Percentiles rank a stretch among this genome's conserved stretches.
Conservation (phyloP, 2,797 vertebrate species). For the Acrossocheilus wenchowensis region DNA sequence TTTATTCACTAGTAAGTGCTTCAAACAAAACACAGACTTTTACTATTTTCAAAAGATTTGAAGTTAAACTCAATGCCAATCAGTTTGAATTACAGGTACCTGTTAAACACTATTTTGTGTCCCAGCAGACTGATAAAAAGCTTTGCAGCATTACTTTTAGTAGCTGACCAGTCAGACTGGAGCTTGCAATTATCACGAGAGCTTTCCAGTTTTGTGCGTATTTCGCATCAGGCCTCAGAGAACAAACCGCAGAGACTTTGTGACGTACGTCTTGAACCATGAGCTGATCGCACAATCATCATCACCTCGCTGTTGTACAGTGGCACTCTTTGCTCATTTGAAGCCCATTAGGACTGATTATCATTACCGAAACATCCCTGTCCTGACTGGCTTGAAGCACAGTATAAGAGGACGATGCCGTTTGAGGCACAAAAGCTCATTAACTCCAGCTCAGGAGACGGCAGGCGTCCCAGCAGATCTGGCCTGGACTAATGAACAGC, state of each 20-base stretch:
- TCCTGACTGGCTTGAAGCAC: not conserved
- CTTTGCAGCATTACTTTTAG: not conserved
- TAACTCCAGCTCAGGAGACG: constrained; percentile 35
- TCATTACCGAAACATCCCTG: constrained; percentile 21
- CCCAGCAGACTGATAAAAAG: not conserved
- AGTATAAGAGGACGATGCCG: not conserved
- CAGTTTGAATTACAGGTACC: not conserved
- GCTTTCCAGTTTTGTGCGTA: not conserved
- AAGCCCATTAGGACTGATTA: constrained; percentile 29
- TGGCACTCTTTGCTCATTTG: not conserved
- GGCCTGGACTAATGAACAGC: constrained; percentile 31
- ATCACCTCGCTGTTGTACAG: not conserved
- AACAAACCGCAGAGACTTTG: not conserved
- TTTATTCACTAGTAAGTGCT: no score
- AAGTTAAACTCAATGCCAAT: not conserved
- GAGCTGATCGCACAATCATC: constrained; percentile 8
- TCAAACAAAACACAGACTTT: not conserved
- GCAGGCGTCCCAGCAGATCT: constrained; percentile 27
- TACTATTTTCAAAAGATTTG: not conserved
- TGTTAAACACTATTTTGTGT: not conserved
- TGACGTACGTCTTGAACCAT: not conserved
- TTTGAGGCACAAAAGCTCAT: constrained; percentile 37
- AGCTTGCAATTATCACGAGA: not conserved
- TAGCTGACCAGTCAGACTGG: not conserved
- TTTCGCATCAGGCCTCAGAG: no score